Evolutionary conservation across 2,113 vertebrate genomes (phyloP).

Genomic region (Mobula birostris): DNA sequence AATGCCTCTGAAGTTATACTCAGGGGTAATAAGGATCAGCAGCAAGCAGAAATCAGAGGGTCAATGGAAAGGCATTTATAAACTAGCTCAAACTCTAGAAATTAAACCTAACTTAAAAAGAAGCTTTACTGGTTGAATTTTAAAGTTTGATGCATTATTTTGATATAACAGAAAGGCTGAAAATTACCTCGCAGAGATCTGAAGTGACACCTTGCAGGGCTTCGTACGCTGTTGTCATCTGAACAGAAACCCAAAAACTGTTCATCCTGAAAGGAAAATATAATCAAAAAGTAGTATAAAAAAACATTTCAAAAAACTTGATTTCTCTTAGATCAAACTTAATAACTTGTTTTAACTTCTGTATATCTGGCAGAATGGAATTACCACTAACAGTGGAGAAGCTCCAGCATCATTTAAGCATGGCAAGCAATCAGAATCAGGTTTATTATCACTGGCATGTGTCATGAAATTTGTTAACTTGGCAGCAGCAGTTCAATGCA

Average conservation of each 20-base stretch:
- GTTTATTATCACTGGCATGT: too few relatives aligned
- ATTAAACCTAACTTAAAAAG: background rate
- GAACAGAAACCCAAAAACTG: conserved; percentile 86
- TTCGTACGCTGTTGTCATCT: conserved; percentile 73
- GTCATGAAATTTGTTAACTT: too few relatives aligned
- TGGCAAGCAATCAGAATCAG: background rate
- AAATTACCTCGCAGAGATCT: conserved; percentile 26
- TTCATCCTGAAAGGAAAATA: conserved; percentile 76
- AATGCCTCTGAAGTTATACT: background rate
- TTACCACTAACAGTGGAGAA: background rate
- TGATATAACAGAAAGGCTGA: background rate
- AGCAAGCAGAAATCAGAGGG: background rate
- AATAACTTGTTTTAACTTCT: background rate
- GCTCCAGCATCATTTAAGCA: background rate
- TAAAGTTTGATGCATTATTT: too few relatives aligned
- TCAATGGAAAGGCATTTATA: background rate
- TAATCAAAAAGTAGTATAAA: background rate
- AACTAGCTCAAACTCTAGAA: background rate
- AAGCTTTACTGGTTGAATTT: too few relatives aligned
- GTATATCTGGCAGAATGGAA: background rate
- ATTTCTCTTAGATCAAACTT: background rate
- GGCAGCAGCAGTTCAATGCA: too few relatives aligned
- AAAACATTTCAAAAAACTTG: background rate
- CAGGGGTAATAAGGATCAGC: background rate
- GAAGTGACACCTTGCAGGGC: conserved; percentile 56